These are phyloP conservation scores for Lycorma delicatula DNA, from an alignment of 1,140 invertebrate genomes.

Conservation along the genomic window DNA sequence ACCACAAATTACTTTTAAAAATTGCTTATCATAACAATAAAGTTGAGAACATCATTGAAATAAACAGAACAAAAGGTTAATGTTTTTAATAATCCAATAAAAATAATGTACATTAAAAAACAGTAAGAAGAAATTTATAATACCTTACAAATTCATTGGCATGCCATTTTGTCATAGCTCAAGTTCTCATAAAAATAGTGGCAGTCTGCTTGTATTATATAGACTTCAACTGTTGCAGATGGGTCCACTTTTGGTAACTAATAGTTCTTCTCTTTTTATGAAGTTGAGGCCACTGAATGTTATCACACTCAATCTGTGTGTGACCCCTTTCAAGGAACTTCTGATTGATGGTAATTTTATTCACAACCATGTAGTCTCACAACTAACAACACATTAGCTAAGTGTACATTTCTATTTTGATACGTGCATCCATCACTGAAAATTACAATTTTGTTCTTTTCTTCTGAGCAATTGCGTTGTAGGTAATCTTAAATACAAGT, in stretches of 20 bases:
- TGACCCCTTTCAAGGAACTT: slow-evolving; percentile 39
- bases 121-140: no score
- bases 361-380: no score
- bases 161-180: no score
- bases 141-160: no score
- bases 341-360: slow-evolving; percentile 32
- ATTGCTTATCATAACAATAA: no score
- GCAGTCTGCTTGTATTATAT: neutral
- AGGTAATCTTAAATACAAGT: slow-evolving; percentile 34
- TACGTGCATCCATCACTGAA: slow-evolving; percentile 33
- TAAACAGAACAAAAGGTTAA: no score
- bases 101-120: no score
- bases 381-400: slow-evolving; percentile 33
- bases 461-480: neutral
- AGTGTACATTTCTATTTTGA: slow-evolving; percentile 33
- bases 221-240: neutral
- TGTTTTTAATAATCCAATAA: no score
- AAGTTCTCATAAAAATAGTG: neutral
- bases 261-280: neutral
- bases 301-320: slow-evolving; percentile 39
- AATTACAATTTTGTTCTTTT: slow-evolving; percentile 19
- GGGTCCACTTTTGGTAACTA: neutral
- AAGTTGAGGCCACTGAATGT: neutral
- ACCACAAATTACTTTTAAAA: no score
- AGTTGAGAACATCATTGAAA: no score